phyloP scores from a whole-genome alignment of 2,797 vertebrate genomes.

The Clarias fuscus region DNA sequence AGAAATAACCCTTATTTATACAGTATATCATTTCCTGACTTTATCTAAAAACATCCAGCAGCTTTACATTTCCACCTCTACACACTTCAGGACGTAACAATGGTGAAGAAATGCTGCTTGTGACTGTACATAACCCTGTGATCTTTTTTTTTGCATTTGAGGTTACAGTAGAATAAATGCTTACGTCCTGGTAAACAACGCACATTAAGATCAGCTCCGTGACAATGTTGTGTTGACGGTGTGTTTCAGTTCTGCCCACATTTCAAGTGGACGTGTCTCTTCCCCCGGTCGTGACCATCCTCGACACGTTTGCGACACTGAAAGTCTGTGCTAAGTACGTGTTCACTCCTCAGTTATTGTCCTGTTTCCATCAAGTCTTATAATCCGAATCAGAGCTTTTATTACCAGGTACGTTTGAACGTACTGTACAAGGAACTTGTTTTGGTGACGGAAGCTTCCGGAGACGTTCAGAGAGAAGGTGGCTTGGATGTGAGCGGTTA shows the following conservation, averaged over 20 bases:
- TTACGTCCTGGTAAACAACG: not conserved
- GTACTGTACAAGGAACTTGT: not conserved
- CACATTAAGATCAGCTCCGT: not conserved
- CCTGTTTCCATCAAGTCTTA: not conserved
- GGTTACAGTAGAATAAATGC: not conserved
- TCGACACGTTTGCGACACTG: constrained; percentile 65
- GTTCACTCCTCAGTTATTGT: not conserved
- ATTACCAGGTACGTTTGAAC: not conserved
- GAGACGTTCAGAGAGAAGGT: no score
- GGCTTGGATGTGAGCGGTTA: no score
- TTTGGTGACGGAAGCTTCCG: no score
- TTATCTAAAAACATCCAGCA: no score
- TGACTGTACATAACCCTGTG: not conserved
- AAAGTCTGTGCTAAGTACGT: constrained; percentile 81
- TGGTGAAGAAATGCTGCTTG: not conserved
- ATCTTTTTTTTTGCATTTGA: not conserved
- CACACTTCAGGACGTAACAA: no score
- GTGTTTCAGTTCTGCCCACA: constrained; percentile 74
- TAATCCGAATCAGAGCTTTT: no score
- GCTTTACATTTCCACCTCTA: no score
- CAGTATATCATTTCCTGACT: no score
- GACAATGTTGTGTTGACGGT: not conserved
- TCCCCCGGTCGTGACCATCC: constrained; percentile 68
- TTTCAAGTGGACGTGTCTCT: constrained; percentile 74
- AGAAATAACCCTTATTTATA: not conserved